Conservation (phyloP, 2,797 vertebrate species). For the Myripristis jacobus region DNA sequence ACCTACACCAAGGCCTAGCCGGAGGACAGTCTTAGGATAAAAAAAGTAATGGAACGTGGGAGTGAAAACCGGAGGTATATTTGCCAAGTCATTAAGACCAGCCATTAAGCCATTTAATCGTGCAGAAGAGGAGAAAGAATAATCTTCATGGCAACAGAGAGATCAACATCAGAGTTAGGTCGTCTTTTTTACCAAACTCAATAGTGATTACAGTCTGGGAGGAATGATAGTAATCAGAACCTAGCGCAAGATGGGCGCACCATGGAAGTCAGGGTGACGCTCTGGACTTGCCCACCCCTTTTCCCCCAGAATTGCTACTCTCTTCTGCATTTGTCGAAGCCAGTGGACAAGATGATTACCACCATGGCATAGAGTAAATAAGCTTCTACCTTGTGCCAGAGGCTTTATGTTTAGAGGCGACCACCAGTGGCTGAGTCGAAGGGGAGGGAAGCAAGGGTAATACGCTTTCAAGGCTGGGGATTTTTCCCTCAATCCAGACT, state of each 20-base stretch:
- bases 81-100: constrained; percentile 71
- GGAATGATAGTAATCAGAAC: constrained; percentile 83
- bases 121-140: constrained; percentile 62
- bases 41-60: constrained; percentile 45
- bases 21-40: constrained; percentile 43
- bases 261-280: constrained; percentile 61
- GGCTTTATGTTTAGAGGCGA: constrained; percentile 53
- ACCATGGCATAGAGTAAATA: constrained; percentile 49
- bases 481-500: constrained; percentile 46
- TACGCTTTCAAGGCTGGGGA: constrained; percentile 17
- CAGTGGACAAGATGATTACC: constrained; percentile 80
- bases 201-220: constrained; percentile 73
- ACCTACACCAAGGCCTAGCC: constrained; percentile 56
- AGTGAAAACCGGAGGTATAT: constrained; percentile 65
- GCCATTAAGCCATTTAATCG: constrained; percentile 72
- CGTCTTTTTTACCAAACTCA: constrained; percentile 61
- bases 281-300: constrained; percentile 66
- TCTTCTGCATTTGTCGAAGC: constrained; percentile 69
- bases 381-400: constrained; percentile 62
- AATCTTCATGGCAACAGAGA: constrained; percentile 53
- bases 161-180: constrained; percentile 43
- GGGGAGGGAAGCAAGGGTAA: constrained; percentile 26
- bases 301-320: constrained; percentile 77
- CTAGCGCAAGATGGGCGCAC: constrained; percentile 58
- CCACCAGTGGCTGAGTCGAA: neutral